Evolutionary conservation across 2,888 invertebrate genomes (phyloP).

Genomic region (Coremacera marginata): DNA sequence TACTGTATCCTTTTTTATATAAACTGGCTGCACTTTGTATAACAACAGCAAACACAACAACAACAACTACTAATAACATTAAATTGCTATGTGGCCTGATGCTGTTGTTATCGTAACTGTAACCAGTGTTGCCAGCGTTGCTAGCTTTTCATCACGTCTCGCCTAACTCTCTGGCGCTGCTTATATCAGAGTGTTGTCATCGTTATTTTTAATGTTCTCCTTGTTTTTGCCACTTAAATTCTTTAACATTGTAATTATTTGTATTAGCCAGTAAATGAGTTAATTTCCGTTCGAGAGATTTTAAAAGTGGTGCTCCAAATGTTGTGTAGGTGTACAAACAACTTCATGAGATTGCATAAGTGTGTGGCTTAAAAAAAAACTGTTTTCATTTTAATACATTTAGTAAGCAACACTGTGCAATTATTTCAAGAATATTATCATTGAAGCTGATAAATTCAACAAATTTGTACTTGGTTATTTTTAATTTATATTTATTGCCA

Average conservation of each 20-base stretch:
- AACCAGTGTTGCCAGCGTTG: background rate
- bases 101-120: background rate
- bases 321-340: background rate
- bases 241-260: conserved; percentile 20
- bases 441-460: too few relatives aligned
- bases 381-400: too few relatives aligned
- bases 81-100: conserved; percentile 30
- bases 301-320: background rate
- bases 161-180: too few relatives aligned
- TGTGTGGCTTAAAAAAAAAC: too few relatives aligned
- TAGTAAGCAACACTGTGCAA: too few relatives aligned
- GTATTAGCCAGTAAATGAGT: conserved; percentile 21
- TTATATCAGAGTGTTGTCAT: conserved; percentile 14
- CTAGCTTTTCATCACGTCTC: too few relatives aligned
- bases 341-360: too few relatives aligned
- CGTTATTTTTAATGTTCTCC: conserved; percentile 33
- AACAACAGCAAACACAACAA: conserved; percentile 23
- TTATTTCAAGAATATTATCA: too few relatives aligned
- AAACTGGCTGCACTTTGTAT: background rate
- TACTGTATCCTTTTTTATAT: too few relatives aligned
- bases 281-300: conserved; percentile 12
- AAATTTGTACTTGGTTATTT: too few relatives aligned
- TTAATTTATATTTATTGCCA: too few relatives aligned
- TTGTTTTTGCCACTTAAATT: conserved; percentile 17
- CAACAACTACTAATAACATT: conserved; percentile 32